Base-by-base conservation (phyloP, 2,888 invertebrate genomes). In the Cephus spinipes region DNA sequence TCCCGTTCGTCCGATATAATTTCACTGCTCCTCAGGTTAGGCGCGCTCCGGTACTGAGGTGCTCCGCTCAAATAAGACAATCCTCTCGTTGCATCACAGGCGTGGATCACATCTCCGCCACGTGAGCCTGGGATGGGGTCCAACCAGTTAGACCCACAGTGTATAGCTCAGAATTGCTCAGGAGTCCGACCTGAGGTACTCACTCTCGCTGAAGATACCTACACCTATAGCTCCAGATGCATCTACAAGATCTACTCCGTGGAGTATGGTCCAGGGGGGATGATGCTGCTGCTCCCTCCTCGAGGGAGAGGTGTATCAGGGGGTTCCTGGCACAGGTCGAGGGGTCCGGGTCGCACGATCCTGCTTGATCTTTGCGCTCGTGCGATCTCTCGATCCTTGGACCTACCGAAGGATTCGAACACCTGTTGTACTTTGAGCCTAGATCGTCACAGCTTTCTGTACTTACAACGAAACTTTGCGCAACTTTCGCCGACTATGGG, bases 261-360 rank as follows among this genome's bases (percentile, higher is more conserved):
- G 55, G 55, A 55, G 55, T 55, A 55, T 55, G 9, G 55, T 75
- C 36, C 74, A 34, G 75, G 55, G 36, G 69, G 69, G 76, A 69
- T 23, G 68, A 76, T 75, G 80, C 71, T 55, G 55, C 55, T 71
- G 69, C 69, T 73, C 73, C n/a, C 35, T 77, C 77, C 77, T 76
- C 77, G 79, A 80, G 81, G 12, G 73, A 74, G 55, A 74, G 74
- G 73, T 76, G 69, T 55, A 55, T 55, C 55, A 55, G 55, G 23
- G 77, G 40, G 71, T 71, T 71, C 71, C 82, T 84, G 83, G 82
- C 83, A 88, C 89, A 89, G 90, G 90, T 90, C 90, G 89, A 89
- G 90, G 89, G 90, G 90, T 89, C 90, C 90, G 89, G 90, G 90
- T 90, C 90, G 89, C 90, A 90, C 90, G 90, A 90, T 90, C 90